Evolutionary conservation across 2,888 invertebrate genomes (phyloP), one percentile per base, ranked within the genome.

Genomic region (Metopia argyrocephala): DNA sequence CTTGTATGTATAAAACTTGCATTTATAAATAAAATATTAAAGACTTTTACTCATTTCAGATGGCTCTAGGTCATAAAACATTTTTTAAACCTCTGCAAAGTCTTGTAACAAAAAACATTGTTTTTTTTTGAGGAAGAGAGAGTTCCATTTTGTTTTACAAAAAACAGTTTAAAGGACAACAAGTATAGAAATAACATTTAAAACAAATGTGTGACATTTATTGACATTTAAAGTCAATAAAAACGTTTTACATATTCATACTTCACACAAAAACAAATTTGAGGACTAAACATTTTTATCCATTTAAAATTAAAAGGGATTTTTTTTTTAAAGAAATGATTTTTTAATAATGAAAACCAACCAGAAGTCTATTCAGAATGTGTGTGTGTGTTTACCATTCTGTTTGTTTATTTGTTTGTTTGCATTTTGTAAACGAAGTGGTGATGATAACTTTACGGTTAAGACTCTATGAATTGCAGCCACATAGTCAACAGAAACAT

Each of bases 221-320:
- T 66, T 61, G 69, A 74, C 64, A 64, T 69, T 74, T 69, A 62
- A 74, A 54, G 28, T 54, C 68, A 64, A 59, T 27, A 79, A 48
- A 9, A 28, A n/a, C n/a, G 52, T 31, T 73, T 20, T 27, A 27
- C 12, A 15, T 6, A 6, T 20, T 21, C 48, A 27, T 59, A 5
- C n/a, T 9, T 6, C 31, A 23, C 0, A 50, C 21, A 57, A 15
- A 56, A 23, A 59, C 38, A 5, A 25, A 18, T 46, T 57, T n/a
- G 6, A 38, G 15, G 20, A 45, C n/a, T n/a, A n/a, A n/a, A n/a
- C n/a, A n/a, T n/a, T n/a, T n/a, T n/a, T n/a, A n/a, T n/a, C n/a
- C n/a, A n/a, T n/a, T n/a, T n/a, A n/a, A n/a, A n/a, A n/a, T n/a
- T n/a, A n/a, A n/a, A 54, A 54, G 15, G 25, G 25, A 54, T 25